Base-by-base conservation (phyloP, 2,888 invertebrate species). In the Pasiphila rectangulata region DNA sequence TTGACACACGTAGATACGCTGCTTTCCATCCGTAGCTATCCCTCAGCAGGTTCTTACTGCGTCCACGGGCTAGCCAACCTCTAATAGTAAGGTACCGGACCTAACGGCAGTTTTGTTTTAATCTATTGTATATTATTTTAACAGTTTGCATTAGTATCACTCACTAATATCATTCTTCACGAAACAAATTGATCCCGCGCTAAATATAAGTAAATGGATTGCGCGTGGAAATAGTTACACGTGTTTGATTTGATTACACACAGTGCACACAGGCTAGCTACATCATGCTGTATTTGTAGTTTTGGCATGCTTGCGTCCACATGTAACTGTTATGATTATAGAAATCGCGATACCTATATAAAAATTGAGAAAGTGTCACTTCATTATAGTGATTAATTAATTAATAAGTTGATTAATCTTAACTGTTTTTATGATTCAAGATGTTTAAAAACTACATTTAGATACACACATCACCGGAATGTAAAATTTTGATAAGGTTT, bases 171-270 rank as follows among this genome's bases (percentile, higher is more conserved):
- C 35, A 35, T 29, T 49, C 40, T 36, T 30, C 29, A 12, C 10
- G 12, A 4, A 17, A 40, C 39, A 45, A 49, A 36, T 45, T 36
- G 40, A 40, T 40, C 44, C 40, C 17, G 32, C 30, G 21, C 29
- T n/a, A n/a, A n/a, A n/a, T 32, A 32, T 36, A 32, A 41, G 38
- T 19, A 45, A 42, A 45, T 45, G 42, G 41, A 35, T 21, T 29
- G 45, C 50, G 45, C 45, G 45, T 50, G 40, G 37, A 50, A 38
- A 13, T 21, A 19, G 32, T 29, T 50, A 50, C 50, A 50, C 50
- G 50, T 50, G 50, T 50, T 41, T 42, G 23, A 50, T 50, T 44
- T 39, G 48, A 48, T 48, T 38, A 48, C 44, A 32, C 35, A 39
- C 39, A 48, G 38, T 27, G 29, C 7, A 42, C 13, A 41, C 36